phyloP scores from a whole-genome alignment of 1,140 invertebrate species.

The Aphidius gifuensis region DNA sequence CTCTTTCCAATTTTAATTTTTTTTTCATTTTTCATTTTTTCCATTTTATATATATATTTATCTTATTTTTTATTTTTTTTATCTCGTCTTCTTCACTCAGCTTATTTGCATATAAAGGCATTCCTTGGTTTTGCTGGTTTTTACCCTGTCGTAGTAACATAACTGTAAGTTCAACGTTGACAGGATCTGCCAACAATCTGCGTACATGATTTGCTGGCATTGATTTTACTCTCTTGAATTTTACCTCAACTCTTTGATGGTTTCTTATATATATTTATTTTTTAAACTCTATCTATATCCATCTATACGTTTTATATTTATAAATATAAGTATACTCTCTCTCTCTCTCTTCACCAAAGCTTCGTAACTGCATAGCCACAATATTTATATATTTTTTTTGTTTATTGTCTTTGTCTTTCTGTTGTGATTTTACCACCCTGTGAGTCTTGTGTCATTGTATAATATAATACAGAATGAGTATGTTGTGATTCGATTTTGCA shows the following conservation, averaged over 20 bases:
- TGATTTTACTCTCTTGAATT: slow-evolving; percentile 32
- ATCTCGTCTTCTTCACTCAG: slow-evolving; percentile 34
- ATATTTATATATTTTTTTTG: too few relatives aligned
- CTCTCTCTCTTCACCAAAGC: neutral
- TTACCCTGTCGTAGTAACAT: slow-evolving; percentile 39
- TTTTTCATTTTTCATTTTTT: too few relatives aligned
- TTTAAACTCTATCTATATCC: slow-evolving; percentile 30
- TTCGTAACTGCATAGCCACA: neutral
- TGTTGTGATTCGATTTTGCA: neutral
- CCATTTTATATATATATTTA: too few relatives aligned
- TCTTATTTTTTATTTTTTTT: neutral
- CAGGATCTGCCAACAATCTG: slow-evolving; percentile 54
- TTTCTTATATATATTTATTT: slow-evolving; percentile 25
- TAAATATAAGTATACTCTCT: slow-evolving; percentile 16
- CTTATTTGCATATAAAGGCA: slow-evolving; percentile 57
- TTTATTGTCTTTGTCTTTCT: too few relatives aligned
- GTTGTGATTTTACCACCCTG: slow-evolving; percentile 15
- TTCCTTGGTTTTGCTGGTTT: slow-evolving; percentile 45
- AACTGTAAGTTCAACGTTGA: slow-evolving; percentile 53
- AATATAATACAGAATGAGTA: neutral
- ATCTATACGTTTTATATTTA: slow-evolving; percentile 24
- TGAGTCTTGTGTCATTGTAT: slow-evolving; percentile 9
- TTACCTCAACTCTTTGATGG: slow-evolving; percentile 24
- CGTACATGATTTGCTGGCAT: slow-evolving; percentile 48
- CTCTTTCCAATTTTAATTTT: too few relatives aligned